A percentile compares a stretch with the other conserved stretches of the same genome.
These are phyloP conservation scores for Sitophilus oryzae DNA, from an alignment of 1,140 invertebrate species.

Conservation along the genomic window DNA sequence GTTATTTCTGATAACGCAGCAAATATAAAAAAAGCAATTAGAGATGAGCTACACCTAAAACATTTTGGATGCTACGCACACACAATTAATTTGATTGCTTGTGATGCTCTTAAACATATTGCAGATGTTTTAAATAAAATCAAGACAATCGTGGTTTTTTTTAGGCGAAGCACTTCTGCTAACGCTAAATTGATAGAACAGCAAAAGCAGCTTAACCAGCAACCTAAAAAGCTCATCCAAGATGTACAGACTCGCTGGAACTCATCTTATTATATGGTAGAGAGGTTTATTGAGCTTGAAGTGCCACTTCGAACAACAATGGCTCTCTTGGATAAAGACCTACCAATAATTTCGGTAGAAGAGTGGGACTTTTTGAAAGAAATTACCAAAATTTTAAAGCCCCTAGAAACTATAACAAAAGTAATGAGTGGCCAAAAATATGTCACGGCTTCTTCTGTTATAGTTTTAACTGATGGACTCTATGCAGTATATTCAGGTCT, in stretches of 20 bases:
- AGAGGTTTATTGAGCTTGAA: constrained; percentile 27
- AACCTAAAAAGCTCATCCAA: constrained; percentile 13
- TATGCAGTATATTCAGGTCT: constrained; percentile 8
- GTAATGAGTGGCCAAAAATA: too few relatives aligned
- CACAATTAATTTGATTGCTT: constrained; percentile 15
- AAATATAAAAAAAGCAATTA: constrained; percentile 21
- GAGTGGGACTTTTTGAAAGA: constrained; percentile 22
- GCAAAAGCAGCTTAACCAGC: constrained; percentile 7
- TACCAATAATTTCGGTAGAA: constrained; percentile 9
- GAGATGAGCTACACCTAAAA: constrained; percentile 9
- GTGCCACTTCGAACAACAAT: constrained; percentile 15
- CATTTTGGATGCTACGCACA: constrained; percentile 25
- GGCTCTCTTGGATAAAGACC: constrained; percentile 13
- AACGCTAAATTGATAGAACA: constrained; percentile 14
- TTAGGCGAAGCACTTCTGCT: constrained; percentile 16
- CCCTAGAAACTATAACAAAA: constrained; percentile 17
- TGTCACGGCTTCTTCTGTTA: constrained; percentile 18
- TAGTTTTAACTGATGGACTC: constrained; percentile 18
- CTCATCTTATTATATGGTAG: constrained; percentile 19
- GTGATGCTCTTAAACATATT: constrained; percentile 6
- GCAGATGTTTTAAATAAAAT: constrained; percentile 16
- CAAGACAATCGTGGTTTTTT: constrained; percentile 17
- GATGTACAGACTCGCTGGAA: constrained; percentile 23
- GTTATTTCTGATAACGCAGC: constrained; percentile 20
- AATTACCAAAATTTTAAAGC: constrained; percentile 13